phyloP scores from a whole-genome alignment of 2,113 vertebrate genomes.

The Phocoena phocoena region DNA sequence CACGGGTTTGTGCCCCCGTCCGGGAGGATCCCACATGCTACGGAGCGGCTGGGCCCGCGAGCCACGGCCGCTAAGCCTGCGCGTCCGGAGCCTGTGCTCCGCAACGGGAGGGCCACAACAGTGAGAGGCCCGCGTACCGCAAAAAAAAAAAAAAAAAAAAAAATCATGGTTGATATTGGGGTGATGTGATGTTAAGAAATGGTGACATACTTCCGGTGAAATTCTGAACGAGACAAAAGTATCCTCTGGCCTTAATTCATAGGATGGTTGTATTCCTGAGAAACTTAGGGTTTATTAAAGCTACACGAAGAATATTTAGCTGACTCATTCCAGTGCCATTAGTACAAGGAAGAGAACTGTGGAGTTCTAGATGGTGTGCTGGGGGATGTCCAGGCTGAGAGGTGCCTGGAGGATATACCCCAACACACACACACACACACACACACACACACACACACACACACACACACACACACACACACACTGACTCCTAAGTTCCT shows the following conservation, averaged over 20 bases:
- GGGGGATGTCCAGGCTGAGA: not conserved
- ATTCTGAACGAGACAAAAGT: not conserved
- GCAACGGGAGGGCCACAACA: rapidly evolving
- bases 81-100: too few relatives aligned
- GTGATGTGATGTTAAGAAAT: not conserved
- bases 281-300: not conserved
- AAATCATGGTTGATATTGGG: not conserved
- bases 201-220: not conserved
- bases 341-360: not conserved
- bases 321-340: not conserved
- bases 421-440: too few relatives aligned
- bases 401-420: not conserved
- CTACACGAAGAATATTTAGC: not conserved
- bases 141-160: too few relatives aligned
- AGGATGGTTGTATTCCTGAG: not conserved
- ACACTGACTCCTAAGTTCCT: not conserved
- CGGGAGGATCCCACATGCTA: too few relatives aligned
- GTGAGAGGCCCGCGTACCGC: too few relatives aligned
- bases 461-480: not conserved
- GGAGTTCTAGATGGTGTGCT: not conserved
- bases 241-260: not conserved
- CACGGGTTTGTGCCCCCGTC: too few relatives aligned
- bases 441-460: not conserved
- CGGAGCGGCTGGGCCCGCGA: too few relatives aligned
- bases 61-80: too few relatives aligned